Evolutionary conservation across 2,888 invertebrate species (phyloP), one percentile per base, ranked within the genome.

Genomic region (Ethmia dodecea): DNA sequence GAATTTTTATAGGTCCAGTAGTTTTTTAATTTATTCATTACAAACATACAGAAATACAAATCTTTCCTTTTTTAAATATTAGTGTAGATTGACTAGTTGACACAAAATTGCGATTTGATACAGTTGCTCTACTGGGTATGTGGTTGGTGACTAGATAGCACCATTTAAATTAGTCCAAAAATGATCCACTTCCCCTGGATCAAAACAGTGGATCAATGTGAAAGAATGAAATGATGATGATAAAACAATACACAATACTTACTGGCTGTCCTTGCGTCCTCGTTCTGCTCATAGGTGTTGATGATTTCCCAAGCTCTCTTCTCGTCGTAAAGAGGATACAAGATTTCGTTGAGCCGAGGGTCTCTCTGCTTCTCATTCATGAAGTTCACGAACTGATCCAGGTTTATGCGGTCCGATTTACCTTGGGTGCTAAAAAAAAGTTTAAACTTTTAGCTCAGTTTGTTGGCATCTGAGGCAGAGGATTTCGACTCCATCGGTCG

Each of bases 291-390:
- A 65, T 99, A 99, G 3, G 95, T 95, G 50, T 90, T 91, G 60
- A 99, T 96, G 62, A 99, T 97, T 83, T 98, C 96, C 18, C 91
- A 84, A 10, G 96, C 96, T 62, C 99, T 89, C 72, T 96, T 96
- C 57, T 96, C 95, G 63, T 99, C 97, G 66, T 98, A 99, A 41
- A 98, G 89, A 2, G 99, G 99, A 81, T 96, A 99, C 32, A 99
- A 89, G 74, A 99, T 99, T 89, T 99, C 99, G 86, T 99, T 99
- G 47, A 99, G 90, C 18, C 99, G 91, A 3, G 99, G 99, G 87
- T 99, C 99, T 38, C 99, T 89, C 80, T 99, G 99, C 73, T 97
- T 97, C 76, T 98, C 97, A 71, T 98, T 98, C 64, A 98, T 87
- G 79, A 98, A 98, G 61, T 93, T 93, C 35, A 98, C 94, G 57